phyloP scores from a whole-genome alignment of 1,140 invertebrate species.

The Drosophila ironensis region DNA sequence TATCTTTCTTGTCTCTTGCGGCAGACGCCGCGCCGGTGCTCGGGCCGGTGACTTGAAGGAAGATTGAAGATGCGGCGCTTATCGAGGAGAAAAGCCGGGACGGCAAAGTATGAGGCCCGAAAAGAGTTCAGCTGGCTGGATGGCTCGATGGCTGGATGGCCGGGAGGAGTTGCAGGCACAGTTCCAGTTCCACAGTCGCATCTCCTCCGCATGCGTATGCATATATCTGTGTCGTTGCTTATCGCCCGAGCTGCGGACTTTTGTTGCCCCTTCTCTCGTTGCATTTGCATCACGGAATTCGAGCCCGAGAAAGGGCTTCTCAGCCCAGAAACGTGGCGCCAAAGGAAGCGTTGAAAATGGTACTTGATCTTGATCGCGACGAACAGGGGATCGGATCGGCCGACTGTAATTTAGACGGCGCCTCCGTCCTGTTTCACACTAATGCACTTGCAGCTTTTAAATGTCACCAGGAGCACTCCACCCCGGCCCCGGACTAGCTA shows the following conservation, averaged over 20 bases:
- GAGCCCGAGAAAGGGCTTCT: constrained; percentile 46
- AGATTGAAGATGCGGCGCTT: constrained; percentile 82
- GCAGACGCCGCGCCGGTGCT: constrained; percentile 61
- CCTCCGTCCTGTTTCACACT: constrained; percentile 79
- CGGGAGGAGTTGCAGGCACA: constrained; percentile 33
- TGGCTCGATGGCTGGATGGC: constrained; percentile 11
- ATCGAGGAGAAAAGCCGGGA: constrained; percentile 55
- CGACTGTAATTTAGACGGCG: constrained; percentile 78
- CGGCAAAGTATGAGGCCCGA: constrained; percentile 31
- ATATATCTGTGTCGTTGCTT: constrained; percentile 64
- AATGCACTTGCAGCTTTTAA: constrained; percentile 79
- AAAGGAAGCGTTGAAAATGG: constrained; percentile 77
- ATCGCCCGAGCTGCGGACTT: constrained; percentile 63
- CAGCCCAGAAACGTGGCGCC: constrained; percentile 68
- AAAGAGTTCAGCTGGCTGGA: constrained; percentile 51
- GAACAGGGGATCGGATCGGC: background rate
- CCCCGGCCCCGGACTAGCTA: constrained; percentile 6
- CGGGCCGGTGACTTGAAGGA: constrained; percentile 24
- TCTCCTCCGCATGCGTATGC: constrained; percentile 46
- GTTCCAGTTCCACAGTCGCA: constrained; percentile 14
- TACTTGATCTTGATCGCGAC: constrained; percentile 72
- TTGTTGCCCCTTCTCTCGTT: constrained; percentile 11
- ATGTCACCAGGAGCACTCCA: constrained; percentile 57
- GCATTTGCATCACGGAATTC: constrained; percentile 55
- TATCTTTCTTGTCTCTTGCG: constrained; percentile 6